These are phyloP conservation scores for Hirtodrosophila trivittata DNA, from an alignment of 2,888 invertebrate genomes.

Conservation along the genomic window DNA sequence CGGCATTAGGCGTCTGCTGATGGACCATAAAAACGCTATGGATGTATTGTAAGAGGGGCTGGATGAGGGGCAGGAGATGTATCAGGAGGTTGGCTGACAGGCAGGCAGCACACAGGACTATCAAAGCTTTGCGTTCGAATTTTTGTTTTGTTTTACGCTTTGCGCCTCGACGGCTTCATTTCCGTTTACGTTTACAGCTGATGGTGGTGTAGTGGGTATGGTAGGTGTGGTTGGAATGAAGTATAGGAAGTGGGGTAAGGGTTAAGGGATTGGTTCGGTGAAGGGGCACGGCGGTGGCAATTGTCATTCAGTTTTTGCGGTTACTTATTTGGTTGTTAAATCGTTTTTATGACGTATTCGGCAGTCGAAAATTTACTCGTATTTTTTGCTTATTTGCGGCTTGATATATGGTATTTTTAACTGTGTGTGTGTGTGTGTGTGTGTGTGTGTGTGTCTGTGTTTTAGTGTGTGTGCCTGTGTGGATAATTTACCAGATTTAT, in stretches of 20 bases:
- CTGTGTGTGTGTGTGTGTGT: conserved; percentile 23
- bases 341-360: conserved; percentile 73
- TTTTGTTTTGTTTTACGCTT: conserved; percentile 51
- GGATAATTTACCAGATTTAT: conserved; percentile 60
- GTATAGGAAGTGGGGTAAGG: too few relatives aligned
- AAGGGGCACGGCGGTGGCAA: conserved; percentile 14
- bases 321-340: conserved; percentile 68
- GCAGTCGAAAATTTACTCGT: conserved; percentile 20
- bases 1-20: conserved; percentile 71
- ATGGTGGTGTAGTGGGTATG: conserved; percentile 1
- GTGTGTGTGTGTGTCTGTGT: conserved; percentile 6
- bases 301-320: conserved; percentile 67
- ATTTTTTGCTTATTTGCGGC: conserved; percentile 40
- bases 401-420: conserved; percentile 30
- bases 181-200: conserved; percentile 47
- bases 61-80: background rate
- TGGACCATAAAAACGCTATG: conserved; percentile 69
- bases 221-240: background rate
- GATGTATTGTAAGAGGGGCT: background rate
- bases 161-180: conserved; percentile 58
- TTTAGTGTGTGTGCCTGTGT: conserved; percentile 29
- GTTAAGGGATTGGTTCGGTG: background rate
- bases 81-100: background rate
- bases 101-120: conserved; percentile 16
- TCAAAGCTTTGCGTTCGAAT: conserved; percentile 32